A percentile compares a stretch with the other conserved stretches of the same genome.
Evolutionary conservation across 2,113 vertebrate genomes (phyloP).

Genomic region (Indri indri): DNA sequence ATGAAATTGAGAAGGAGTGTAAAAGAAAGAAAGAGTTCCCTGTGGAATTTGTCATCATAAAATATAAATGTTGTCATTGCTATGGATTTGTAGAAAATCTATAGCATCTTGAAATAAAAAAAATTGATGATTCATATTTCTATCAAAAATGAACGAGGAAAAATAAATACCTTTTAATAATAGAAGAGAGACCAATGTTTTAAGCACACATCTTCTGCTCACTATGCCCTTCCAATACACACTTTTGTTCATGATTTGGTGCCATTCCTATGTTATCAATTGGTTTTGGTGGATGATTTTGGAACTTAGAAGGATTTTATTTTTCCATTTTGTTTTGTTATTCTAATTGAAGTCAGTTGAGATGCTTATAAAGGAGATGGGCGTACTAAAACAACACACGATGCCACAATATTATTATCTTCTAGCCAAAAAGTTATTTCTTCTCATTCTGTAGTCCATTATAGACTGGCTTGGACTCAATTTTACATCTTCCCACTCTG

Average conservation of each 20-base stretch:
- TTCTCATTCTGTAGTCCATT: neutral
- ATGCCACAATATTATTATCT: neutral
- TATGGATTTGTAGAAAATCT: slow-evolving; percentile 67
- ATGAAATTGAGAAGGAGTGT: slow-evolving; percentile 58
- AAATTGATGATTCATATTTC: slow-evolving; percentile 63
- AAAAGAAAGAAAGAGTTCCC: slow-evolving; percentile 42
- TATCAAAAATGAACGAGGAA: slow-evolving; percentile 55
- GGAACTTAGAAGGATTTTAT: neutral
- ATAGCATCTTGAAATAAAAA: slow-evolving; percentile 62
- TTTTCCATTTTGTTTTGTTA: neutral
- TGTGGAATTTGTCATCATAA: slow-evolving; percentile 67
- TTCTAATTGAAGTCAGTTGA: neutral
- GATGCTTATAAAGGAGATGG: neutral
- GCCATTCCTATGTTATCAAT: neutral
- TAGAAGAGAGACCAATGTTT: slow-evolving; percentile 8
- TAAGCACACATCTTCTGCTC: neutral
- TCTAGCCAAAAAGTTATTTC: neutral
- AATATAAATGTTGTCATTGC: slow-evolving; percentile 71
- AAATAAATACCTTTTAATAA: slow-evolving; percentile 66
- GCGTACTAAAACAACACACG: neutral
- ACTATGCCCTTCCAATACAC: too few species aligned
- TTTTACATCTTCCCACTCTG: neutral
- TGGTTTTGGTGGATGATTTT: neutral
- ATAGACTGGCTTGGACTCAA: neutral
- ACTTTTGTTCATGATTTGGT: neutral